Percentiles rank a stretch among this genome's conserved stretches.
Conservation (phyloP, 2,888 invertebrate species). For the Axea sp. region DNA sequence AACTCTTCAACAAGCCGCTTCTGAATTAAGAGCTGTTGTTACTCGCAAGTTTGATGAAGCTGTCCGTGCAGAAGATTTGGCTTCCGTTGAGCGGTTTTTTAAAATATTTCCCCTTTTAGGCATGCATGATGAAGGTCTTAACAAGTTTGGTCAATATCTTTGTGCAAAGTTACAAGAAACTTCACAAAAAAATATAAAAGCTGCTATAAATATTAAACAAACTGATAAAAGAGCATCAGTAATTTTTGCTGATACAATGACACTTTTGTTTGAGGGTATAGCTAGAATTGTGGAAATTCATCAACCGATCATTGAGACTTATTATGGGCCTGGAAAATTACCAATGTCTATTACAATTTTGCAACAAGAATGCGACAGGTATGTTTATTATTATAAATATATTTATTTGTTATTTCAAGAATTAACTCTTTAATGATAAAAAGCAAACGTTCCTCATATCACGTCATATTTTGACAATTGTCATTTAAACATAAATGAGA, state of each 20-base stretch:
- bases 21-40: constrained; percentile 85
- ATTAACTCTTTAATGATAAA: too few relatives aligned
- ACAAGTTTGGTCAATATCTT: constrained; percentile 92
- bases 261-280: constrained; percentile 90
- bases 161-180: constrained; percentile 87
- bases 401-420: too few relatives aligned
- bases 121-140: constrained; percentile 93
- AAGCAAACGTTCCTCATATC: too few relatives aligned
- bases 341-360: constrained; percentile 86
- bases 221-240: constrained; percentile 87
- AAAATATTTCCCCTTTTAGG: constrained; percentile 97
- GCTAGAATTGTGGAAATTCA: constrained; percentile 91
- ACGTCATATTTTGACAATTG: too few relatives aligned
- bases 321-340: constrained; percentile 90
- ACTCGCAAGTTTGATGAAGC: constrained; percentile 94
- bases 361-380: constrained; percentile 88
- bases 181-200: constrained; percentile 86
- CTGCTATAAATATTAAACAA: constrained; percentile 83
- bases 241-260: constrained; percentile 91
- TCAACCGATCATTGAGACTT: constrained; percentile 93
- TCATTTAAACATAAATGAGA: too few relatives aligned
- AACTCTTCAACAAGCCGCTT: constrained; percentile 87
- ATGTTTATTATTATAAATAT: neutral
- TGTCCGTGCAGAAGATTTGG: constrained; percentile 91
- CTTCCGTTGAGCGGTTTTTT: constrained; percentile 95